A percentile compares a stretch with the other conserved stretches of the same genome.
Conservation (phyloP, 2,888 invertebrate species). For the Notodonta dromedarius region DNA sequence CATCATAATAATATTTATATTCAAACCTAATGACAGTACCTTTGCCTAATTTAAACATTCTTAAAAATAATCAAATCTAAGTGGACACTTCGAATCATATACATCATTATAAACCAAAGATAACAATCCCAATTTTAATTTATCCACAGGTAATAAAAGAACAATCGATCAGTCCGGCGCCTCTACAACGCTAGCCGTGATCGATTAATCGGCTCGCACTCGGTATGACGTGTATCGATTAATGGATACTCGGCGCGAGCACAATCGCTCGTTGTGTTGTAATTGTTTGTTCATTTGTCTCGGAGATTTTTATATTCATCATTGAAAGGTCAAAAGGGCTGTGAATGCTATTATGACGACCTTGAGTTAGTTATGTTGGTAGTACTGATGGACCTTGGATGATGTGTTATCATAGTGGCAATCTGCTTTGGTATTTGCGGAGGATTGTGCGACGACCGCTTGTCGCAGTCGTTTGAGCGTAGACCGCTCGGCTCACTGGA, state of each 20-base stretch:
- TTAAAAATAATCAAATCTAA: background rate
- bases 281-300: slow-evolving; percentile 44
- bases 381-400: background rate
- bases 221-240: slow-evolving; percentile 66
- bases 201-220: slow-evolving; percentile 66
- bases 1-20: too few species aligned
- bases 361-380: background rate
- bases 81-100: background rate
- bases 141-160: slow-evolving; percentile 66
- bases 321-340: slow-evolving; percentile 28
- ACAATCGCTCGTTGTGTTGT: slow-evolving; percentile 46
- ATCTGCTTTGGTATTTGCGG: background rate
- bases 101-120: slow-evolving; percentile 40
- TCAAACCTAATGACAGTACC: too few species aligned
- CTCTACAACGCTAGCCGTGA: slow-evolving; percentile 60
- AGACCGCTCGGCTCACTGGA: too few species aligned
- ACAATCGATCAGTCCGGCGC: slow-evolving; percentile 76
- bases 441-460: too few species aligned
- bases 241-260: slow-evolving; percentile 55
- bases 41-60: too few species aligned
- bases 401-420: background rate
- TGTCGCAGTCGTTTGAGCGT: too few species aligned
- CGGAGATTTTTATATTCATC: slow-evolving; percentile 32
- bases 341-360: slow-evolving; percentile 5
- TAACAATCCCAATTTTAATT: slow-evolving; percentile 70